A percentile compares a stretch with the other conserved stretches of the same genome.
Conservation (phyloP, 2,888 invertebrate genomes). For the Calliopum simillimum region DNA sequence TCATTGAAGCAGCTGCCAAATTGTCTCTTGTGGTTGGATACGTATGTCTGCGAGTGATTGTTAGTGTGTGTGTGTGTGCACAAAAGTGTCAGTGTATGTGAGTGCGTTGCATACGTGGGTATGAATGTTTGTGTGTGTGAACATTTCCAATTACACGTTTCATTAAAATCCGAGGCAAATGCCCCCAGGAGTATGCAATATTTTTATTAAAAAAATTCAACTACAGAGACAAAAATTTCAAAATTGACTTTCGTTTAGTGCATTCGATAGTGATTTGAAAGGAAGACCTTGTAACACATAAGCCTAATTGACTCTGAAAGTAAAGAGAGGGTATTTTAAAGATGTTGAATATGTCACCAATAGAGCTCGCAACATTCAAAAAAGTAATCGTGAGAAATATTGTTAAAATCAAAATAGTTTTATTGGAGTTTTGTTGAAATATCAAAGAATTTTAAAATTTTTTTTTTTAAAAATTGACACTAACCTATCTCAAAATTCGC, state of each 20-base stretch:
- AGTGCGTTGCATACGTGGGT: constrained; percentile 31
- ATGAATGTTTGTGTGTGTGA: constrained; percentile 50
- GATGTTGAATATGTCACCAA: no score
- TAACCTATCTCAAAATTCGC: no score
- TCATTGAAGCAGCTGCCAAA: constrained; percentile 56
- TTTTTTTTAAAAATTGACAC: no score
- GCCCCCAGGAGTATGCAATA: constrained; percentile 20
- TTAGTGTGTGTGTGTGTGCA: constrained; percentile 48
- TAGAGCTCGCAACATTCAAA: no score
- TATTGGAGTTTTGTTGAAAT: no score
- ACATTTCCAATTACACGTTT: constrained; percentile 55
- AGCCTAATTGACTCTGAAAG: no score
- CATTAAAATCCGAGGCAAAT: constrained; percentile 42
- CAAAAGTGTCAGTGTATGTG: not conserved
- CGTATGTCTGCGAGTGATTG: constrained; percentile 33
- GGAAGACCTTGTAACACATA: no score
- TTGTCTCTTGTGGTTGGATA: constrained; percentile 60
- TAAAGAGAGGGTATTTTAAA: no score
- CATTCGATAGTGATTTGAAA: no score
- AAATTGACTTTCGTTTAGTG: not conserved
- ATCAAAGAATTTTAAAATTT: no score
- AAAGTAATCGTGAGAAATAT: no score
- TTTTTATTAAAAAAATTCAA: constrained; percentile 22
- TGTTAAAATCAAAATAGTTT: no score
- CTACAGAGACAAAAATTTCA: constrained; percentile 12